Evolutionary conservation across 2,113 vertebrate species (phyloP).

Genomic region (Neolamprologus fasciatus): DNA sequence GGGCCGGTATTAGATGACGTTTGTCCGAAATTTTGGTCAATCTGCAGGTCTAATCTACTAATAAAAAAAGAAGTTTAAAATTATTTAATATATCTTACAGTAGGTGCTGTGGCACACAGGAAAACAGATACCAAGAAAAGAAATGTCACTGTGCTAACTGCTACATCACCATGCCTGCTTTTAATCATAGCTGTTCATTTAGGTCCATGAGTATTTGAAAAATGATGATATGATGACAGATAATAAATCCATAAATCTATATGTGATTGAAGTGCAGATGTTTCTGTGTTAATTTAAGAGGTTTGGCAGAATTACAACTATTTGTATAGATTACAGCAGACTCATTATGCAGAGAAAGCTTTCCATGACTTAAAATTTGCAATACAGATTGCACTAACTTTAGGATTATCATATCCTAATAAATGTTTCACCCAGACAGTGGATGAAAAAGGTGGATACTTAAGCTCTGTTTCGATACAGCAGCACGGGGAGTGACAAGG

Average conservation of each 20-base stretch:
- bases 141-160: background rate
- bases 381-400: rapidly evolving
- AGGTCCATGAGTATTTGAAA: background rate
- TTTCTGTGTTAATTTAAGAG: rapidly evolving
- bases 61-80: background rate
- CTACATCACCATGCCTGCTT: background rate
- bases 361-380: background rate
- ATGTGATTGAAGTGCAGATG: background rate
- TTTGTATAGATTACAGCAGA: background rate
- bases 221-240: rapidly evolving
- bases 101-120: background rate
- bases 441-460: rapidly evolving
- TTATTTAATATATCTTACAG: background rate
- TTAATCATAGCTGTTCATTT: background rate
- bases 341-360: background rate
- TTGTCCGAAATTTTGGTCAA: rapidly evolving
- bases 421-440: background rate
- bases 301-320: rapidly evolving
- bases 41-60: rapidly evolving
- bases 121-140: background rate
- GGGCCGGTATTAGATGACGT: rapidly evolving
- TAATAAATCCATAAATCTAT: background rate
- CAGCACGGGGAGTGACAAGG: rapidly evolving
- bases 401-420: rapidly evolving
- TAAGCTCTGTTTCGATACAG: background rate